Evolutionary conservation across 2,797 vertebrate genomes (phyloP).

Genomic region (Pseudochaenichthys georgianus): DNA sequence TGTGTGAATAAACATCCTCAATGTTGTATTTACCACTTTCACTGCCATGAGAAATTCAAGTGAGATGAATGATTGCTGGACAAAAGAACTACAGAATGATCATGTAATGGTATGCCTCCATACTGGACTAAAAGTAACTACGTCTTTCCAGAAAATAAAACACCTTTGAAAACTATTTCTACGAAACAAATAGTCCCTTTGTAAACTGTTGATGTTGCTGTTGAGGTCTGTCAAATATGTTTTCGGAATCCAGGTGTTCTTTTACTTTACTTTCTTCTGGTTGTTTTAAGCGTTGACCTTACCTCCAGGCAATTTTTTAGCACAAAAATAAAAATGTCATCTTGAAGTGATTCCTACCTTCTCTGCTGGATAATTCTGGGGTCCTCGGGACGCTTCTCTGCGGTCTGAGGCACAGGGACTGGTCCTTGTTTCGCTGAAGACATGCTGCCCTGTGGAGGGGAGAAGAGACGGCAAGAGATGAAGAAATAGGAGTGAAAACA

Average conservation of each 20-base stretch:
- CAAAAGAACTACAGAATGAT: not conserved
- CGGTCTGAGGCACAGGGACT: conserved; percentile 82
- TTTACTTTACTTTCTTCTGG: not conserved
- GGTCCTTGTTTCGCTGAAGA: conserved; percentile 92
- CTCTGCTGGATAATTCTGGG: conserved; percentile 95
- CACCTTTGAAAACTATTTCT: not conserved
- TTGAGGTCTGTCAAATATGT: not conserved
- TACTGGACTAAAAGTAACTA: not conserved
- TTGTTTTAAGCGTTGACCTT: not conserved
- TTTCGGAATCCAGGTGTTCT: not conserved
- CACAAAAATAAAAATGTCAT: not conserved
- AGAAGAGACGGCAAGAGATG: not conserved
- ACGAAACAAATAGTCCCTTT: not conserved
- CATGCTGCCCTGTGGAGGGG: conserved; percentile 87
- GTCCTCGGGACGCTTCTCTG: conserved; percentile 93
- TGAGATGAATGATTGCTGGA: not conserved
- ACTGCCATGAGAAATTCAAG: not conserved
- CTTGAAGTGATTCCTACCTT: conserved; percentile 60
- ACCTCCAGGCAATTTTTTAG: not conserved
- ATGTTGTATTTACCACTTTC: not conserved
- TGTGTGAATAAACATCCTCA: not conserved
- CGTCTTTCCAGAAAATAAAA: not conserved
- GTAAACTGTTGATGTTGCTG: not conserved
- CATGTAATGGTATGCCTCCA: not conserved
- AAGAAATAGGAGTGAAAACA: not conserved